phyloP scores from a whole-genome alignment of 1,140 invertebrate species.

The Drosophila nigrodunni region DNA sequence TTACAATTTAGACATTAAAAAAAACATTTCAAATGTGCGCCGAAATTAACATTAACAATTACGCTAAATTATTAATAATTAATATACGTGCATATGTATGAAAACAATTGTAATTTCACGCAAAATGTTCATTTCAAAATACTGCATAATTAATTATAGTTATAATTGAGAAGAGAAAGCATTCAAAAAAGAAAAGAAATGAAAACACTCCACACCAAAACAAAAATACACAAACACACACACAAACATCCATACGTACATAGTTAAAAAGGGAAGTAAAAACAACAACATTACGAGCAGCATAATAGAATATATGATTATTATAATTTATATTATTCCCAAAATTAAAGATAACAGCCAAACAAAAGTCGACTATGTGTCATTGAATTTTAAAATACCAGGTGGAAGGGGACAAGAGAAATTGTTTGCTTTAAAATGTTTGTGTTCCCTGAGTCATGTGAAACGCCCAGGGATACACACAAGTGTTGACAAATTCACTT shows the following conservation, averaged over 20 bases:
- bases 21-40: constrained; percentile 58
- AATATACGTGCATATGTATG: constrained; percentile 40
- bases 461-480: constrained; percentile 36
- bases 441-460: constrained; percentile 69
- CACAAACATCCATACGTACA: constrained; percentile 66
- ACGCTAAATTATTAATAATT: constrained; percentile 50
- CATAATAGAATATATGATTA: constrained; percentile 80
- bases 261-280: constrained; percentile 75
- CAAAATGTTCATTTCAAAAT: constrained; percentile 64
- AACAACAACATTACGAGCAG: constrained; percentile 77
- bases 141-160: constrained; percentile 71
- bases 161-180: constrained; percentile 61
- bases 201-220: constrained; percentile 42
- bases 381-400: constrained; percentile 26
- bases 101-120: constrained; percentile 72
- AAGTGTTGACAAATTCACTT: background rate
- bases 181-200: constrained; percentile 55
- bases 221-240: constrained; percentile 28
- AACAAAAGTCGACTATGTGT: constrained; percentile 54
- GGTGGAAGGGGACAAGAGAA: background rate
- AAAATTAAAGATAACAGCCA: constrained; percentile 83
- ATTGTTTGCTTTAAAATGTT: constrained; percentile 36
- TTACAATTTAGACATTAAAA: constrained; percentile 64
- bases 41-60: constrained; percentile 56
- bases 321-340: constrained; percentile 84